Base-by-base conservation (phyloP, 2,113 vertebrate species). In the Halichoerus grypus region DNA sequence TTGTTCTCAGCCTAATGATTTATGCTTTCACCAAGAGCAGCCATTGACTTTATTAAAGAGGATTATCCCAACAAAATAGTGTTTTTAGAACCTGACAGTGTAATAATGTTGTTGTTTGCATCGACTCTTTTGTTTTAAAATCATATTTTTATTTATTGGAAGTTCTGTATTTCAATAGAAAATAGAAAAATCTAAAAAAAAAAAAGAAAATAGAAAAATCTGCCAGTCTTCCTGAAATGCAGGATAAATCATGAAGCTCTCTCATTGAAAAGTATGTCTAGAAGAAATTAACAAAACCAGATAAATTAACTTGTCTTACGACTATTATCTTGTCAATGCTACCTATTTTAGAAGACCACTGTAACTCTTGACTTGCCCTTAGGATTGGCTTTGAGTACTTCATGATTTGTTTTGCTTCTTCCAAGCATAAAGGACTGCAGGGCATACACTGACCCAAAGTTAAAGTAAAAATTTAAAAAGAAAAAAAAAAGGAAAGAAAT, bases 221-320 rank as follows among this genome's bases (percentile, higher is more conserved):
- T 84, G 46, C 53, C 42, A 36, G 12, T 93, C 77, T 91, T 92
- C 31, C 53, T 91, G 49, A 79, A 88, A 81, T 88, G 83, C 31
- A 91, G 14, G 53, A 49, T 95, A 79, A 89, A n/a, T 51, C 49
- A 74, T 10, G 33, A 5, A 63, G 11, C 36, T 76, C 2, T 84
- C 12, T 94, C 80, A 80, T 85, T 42, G 61, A 72, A 89, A 90
- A 85, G 12, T 95, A 5, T 81, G 76, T 91, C 65, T 94, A 67
- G 88, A 82, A 93, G 82, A 96, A 97, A 88, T 97, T 63, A 91
- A 24, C 84, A 88, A 97, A 94, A 74, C 57, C 36, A 84, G 85
- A 69, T 84, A 92, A 77, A 61, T 53, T 46, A 93, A 82, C 61
- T 90, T 57, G 36, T 82, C 46, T 74, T 55, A 71, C 26, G 84